These are phyloP conservation scores for Nanorana parkeri DNA, from an alignment of 2,113 vertebrate species.

Conservation along the genomic window DNA sequence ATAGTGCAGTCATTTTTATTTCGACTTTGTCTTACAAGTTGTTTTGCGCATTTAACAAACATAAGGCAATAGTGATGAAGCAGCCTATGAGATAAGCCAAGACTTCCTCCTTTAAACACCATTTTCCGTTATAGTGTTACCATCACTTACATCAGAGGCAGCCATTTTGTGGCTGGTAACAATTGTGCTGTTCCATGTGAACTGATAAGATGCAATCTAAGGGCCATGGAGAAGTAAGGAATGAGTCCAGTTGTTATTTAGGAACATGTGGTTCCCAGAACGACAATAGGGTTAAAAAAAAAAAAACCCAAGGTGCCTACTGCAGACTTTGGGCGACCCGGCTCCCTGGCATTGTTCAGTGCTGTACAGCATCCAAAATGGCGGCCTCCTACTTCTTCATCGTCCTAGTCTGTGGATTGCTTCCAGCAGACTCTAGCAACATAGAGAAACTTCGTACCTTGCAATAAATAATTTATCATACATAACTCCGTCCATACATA, in stretches of 20 bases:
- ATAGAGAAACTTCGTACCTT: conserved; percentile 6
- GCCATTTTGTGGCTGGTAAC: not conserved
- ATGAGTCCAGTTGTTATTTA: too few relatives aligned
- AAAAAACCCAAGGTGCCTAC: too few relatives aligned
- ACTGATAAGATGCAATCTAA: not conserved
- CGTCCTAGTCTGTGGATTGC: too few relatives aligned
- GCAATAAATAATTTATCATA: conserved; percentile 48
- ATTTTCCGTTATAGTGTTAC: not conserved
- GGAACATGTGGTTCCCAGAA: too few relatives aligned
- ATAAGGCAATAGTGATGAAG: conserved; percentile 29
- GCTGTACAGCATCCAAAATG: conserved; percentile 1
- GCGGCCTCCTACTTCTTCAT: not conserved
- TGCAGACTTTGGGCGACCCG: too few relatives aligned
- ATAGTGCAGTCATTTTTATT: conserved; percentile 46
- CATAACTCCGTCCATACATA: conserved; percentile 10
- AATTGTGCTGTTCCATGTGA: not conserved
- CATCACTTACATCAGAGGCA: not conserved
- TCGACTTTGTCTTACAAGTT: conserved; percentile 46
- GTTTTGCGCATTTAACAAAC: conserved; percentile 25
- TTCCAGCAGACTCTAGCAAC: too few relatives aligned
- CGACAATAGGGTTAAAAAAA: too few relatives aligned
- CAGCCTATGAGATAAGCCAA: not conserved
- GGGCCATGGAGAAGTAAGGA: too few relatives aligned
- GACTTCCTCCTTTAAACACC: not conserved
- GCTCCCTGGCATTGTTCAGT: not conserved